These are phyloP conservation scores for Dryadula phaetusa DNA, from an alignment of 2,888 invertebrate species.

Conservation along the genomic window DNA sequence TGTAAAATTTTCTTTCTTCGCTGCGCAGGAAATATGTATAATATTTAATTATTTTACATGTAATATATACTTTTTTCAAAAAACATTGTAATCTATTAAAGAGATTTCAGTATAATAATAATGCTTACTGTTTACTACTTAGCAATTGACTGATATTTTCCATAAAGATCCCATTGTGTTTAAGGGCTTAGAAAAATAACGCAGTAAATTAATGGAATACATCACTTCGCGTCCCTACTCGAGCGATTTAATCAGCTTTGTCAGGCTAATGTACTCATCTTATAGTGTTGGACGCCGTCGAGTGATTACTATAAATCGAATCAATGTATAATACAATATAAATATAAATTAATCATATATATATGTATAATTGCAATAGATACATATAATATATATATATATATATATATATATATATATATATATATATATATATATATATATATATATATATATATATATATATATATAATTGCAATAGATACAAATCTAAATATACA, in stretches of 20 bases:
- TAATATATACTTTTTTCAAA: not conserved
- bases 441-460: too few species aligned
- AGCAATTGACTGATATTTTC: not conserved
- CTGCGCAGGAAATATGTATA: not conserved
- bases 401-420: too few species aligned
- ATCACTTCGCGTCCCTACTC: constrained; percentile 23
- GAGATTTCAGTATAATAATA: not conserved
- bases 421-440: too few species aligned
- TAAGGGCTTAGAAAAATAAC: constrained; percentile 22
- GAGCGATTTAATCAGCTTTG: constrained; percentile 35
- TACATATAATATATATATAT: too few species aligned
- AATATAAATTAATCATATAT: too few species aligned
- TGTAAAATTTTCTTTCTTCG: not conserved
- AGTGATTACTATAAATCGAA: constrained; percentile 3
- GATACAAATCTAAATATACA: too few species aligned
- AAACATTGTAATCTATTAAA: not conserved
- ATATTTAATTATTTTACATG: not conserved
- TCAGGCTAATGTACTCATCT: constrained; percentile 23
- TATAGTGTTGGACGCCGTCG: constrained; percentile 3
- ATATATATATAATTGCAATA: too few species aligned
- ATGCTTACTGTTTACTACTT: not conserved
- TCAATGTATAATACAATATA: not conserved
- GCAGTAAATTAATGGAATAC: constrained; percentile 28
- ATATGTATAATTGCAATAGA: too few species aligned
- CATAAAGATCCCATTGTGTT: constrained; percentile 1